Conservation (phyloP, 2,888 invertebrate genomes). For the Dryococelus australis region DNA sequence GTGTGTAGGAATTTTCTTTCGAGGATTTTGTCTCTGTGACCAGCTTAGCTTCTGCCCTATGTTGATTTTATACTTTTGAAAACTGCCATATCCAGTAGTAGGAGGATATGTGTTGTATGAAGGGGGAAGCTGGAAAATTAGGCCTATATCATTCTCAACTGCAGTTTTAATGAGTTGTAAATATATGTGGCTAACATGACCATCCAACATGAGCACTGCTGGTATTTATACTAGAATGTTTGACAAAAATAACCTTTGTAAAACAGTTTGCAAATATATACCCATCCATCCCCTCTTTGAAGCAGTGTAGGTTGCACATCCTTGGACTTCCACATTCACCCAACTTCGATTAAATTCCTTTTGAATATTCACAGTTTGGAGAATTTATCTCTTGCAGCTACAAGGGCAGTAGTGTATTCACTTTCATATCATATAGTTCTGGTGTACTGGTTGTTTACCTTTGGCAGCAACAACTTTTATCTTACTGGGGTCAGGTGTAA, state of each 20-base stretch:
- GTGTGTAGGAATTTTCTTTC: not conserved
- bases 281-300: not conserved
- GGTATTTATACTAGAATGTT: not conserved
- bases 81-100: not conserved
- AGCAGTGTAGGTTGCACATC: not conserved
- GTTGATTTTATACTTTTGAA: not conserved
- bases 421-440: no score
- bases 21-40: not conserved
- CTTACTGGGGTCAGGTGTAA: no score
- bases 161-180: not conserved
- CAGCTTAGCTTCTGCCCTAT: not conserved
- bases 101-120: not conserved
- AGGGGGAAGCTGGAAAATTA: not conserved
- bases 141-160: not conserved
- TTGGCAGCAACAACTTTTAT: no score
- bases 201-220: not conserved
- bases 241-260: not conserved
- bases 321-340: not conserved
- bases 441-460: no score
- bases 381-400: not conserved
- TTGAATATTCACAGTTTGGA: not conserved
- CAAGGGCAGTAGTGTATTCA: not conserved
- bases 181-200: conserved; percentile 1
- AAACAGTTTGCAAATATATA: not conserved
- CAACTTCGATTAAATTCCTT: not conserved